phyloP scores from a whole-genome alignment of 1,140 invertebrate species.

The Magallana ariakensis region DNA sequence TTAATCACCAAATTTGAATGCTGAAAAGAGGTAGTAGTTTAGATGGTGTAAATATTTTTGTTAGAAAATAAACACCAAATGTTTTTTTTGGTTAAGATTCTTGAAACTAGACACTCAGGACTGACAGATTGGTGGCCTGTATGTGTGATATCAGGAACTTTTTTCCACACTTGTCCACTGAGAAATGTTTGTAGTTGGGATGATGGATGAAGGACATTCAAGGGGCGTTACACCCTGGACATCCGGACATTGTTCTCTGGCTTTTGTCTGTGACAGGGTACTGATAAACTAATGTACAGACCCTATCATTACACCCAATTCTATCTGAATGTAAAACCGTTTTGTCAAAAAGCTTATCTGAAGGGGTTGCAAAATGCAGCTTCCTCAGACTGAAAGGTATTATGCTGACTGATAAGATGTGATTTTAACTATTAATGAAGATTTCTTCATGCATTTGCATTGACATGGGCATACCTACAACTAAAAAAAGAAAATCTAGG shows the following conservation, averaged over 20 bases:
- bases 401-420: slow-evolving; percentile 19
- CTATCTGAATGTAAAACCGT: neutral
- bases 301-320: slow-evolving; percentile 29
- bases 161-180: neutral
- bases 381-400: neutral
- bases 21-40: slow-evolving; percentile 10
- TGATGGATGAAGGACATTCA: slow-evolving; percentile 7
- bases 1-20: slow-evolving; percentile 18
- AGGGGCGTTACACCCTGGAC: neutral
- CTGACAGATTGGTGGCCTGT: slow-evolving; percentile 5
- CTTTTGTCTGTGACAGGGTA: neutral
- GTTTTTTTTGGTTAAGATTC: neutral
- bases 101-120: neutral
- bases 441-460: neutral
- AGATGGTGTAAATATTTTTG: slow-evolving; percentile 17
- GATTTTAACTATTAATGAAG: slow-evolving; percentile 22
- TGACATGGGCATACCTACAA: neutral
- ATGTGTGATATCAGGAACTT: neutral
- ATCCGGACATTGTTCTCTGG: slow-evolving; percentile 23
- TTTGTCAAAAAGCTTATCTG: neutral
- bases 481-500: neutral
- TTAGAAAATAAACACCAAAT: slow-evolving; percentile 30
- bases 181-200: neutral
- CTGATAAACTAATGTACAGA: slow-evolving; percentile 8
- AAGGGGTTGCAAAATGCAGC: neutral